Base-by-base conservation (phyloP, 2,113 vertebrate species). In the Coptodon rendalli region DNA sequence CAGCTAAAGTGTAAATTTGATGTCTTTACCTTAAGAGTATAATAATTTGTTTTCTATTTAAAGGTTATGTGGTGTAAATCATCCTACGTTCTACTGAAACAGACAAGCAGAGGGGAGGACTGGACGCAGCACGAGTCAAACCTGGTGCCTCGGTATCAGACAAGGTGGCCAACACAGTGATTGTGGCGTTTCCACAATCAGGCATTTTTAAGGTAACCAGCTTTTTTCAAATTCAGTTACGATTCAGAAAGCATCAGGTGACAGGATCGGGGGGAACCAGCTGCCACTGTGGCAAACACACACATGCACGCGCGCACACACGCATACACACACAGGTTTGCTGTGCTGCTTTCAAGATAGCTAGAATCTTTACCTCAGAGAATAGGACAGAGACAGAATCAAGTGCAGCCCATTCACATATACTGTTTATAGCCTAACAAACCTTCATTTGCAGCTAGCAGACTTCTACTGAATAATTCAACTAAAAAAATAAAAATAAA, bases 191-290 rank as follows among this genome's bases (percentile, higher is more conserved):
- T 86, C 83, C 86, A 78, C 66, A 13, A 19, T 84, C 59, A 73
- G 81, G 29, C 48, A 34, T 81, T 63, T 52, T 9, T 83, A 71
- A 86, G 57, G 57, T 43, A 59, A 40, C 50, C 52, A 54, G 53
- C 63, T 82, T 73, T 91, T 87, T 82, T 34, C 66, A 34, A 86
- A 61, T 29, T 79, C 17, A 0, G 57, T 43, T 52, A 12, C 3
- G 16, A 48, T 24, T 84, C 48, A 24, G 63, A 66, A 80, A 84
- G 88, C 87, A 89, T 81, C 86, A 86, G 93, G 80, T 85, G 87
- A n/a, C 61, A 36, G 31, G 2, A 63, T 36, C 7, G 17, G 31
- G 48, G 50, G 19, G 34, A 88, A 91, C 81, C 89, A 92, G 89
- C 79, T 90, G 91, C 87, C 66, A 83, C 63, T 24, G 80, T 56